Conservation (phyloP, 2,113 vertebrate species). For the Gallinago undulata region DNA sequence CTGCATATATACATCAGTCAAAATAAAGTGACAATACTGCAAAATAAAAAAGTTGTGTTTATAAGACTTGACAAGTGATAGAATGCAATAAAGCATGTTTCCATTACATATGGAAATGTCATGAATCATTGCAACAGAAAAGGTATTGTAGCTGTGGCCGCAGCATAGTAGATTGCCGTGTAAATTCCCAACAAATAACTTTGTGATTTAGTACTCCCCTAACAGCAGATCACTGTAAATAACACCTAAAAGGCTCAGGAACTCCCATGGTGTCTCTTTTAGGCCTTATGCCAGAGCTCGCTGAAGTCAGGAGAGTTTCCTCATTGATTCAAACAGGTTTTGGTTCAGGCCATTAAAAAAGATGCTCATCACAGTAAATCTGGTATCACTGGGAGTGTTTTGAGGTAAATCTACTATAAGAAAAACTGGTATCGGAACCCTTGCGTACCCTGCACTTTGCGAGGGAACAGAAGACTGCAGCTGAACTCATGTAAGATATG, state of each 20-base stretch:
- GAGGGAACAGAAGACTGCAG: neutral
- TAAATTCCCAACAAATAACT: conserved; percentile 24
- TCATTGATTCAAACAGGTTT: neutral
- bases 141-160: neutral
- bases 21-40: neutral
- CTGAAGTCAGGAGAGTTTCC: neutral
- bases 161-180: neutral
- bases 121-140: conserved; percentile 7
- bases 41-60: neutral
- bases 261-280: neutral
- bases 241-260: neutral
- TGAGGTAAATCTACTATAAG: neutral
- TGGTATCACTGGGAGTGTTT: neutral
- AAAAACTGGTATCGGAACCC: neutral
- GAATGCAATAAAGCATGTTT: neutral
- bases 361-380: neutral
- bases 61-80: neutral
- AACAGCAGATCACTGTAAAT: conserved; percentile 18
- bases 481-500: neutral
- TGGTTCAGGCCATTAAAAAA: neutral
- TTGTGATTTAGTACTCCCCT: neutral
- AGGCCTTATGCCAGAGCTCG: neutral
- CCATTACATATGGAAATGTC: neutral
- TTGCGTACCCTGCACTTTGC: accelerated
- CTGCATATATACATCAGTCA: neutral